Evolutionary conservation across 2,888 invertebrate genomes (phyloP).

Genomic region (Carpatolechia fugitivella): DNA sequence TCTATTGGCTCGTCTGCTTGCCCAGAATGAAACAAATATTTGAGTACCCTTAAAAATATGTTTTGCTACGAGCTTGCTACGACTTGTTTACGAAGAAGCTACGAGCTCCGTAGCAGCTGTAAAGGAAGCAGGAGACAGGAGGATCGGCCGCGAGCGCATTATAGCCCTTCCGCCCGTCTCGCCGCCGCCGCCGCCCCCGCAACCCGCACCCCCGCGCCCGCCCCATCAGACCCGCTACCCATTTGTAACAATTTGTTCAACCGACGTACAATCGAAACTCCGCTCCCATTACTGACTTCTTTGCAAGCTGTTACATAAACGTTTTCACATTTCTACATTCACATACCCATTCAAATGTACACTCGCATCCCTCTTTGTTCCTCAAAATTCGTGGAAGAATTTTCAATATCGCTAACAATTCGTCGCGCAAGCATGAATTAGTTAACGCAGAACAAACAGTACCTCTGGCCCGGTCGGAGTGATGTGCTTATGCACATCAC

Average conservation of each 20-base stretch:
- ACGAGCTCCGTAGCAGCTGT: not conserved
- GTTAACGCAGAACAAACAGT: conserved; percentile 22
- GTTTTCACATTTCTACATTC: conserved; percentile 8
- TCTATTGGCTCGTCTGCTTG: too few relatives aligned
- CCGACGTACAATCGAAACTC: conserved; percentile 9
- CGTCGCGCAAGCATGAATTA: not conserved
- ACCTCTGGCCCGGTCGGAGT: conserved; percentile 20
- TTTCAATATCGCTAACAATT: too few relatives aligned
- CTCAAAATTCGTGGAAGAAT: not conserved
- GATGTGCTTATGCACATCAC: conserved; percentile 26
- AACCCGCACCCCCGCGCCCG: not conserved
- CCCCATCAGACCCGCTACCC: conserved; percentile 5
- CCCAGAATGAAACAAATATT: too few relatives aligned
- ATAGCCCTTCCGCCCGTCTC: conserved; percentile 9
- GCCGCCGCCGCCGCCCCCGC: not conserved
- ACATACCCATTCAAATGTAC: conserved; percentile 4
- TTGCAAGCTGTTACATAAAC: conserved; percentile 9
- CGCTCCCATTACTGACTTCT: conserved; percentile 12
- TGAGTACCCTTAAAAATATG: not conserved
- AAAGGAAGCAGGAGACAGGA: not conserved
- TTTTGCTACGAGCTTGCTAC: not conserved
- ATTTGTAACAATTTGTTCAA: conserved; percentile 23
- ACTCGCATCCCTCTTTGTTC: not conserved
- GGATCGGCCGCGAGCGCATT: not conserved
- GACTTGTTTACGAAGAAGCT: not conserved